Evolutionary conservation across 2,113 vertebrate genomes (phyloP).

Genomic region (Strix aluco): DNA sequence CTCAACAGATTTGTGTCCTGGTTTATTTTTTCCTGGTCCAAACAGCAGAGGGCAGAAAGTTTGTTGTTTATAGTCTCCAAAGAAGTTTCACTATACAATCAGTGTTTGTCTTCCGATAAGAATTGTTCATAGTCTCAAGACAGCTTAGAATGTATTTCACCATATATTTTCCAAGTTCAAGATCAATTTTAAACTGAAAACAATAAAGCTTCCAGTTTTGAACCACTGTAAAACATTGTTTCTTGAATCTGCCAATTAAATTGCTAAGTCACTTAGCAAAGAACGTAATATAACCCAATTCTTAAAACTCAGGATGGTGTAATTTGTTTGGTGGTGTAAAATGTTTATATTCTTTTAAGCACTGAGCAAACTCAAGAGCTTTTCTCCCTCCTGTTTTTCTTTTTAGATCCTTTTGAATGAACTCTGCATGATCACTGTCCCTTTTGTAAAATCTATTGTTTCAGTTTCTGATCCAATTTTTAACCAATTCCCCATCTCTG

Average conservation of each 20-base stretch:
- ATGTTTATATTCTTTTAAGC: neutral
- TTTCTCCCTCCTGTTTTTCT: neutral
- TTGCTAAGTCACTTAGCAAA: neutral
- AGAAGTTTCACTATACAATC: fast-evolving
- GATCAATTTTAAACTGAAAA: neutral
- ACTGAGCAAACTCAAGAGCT: neutral
- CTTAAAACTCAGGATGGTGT: neutral
- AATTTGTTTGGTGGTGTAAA: neutral
- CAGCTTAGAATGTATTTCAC: neutral
- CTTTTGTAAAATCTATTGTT: neutral
- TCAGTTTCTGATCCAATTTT: neutral
- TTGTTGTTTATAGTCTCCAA: neutral
- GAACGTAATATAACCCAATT: neutral
- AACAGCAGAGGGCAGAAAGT: conserved; percentile 16
- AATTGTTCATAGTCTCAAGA: neutral
- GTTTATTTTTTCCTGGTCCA: neutral
- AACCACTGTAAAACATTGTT: neutral
- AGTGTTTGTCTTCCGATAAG: neutral
- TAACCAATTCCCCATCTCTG: neutral
- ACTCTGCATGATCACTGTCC: neutral
- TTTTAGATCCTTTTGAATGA: neutral
- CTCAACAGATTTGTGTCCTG: no score
- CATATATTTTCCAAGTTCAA: neutral
- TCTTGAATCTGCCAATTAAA: neutral
- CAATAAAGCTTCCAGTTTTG: neutral